phyloP scores from a whole-genome alignment of 2,113 vertebrate genomes.

The Microtus ochrogaster region DNA sequence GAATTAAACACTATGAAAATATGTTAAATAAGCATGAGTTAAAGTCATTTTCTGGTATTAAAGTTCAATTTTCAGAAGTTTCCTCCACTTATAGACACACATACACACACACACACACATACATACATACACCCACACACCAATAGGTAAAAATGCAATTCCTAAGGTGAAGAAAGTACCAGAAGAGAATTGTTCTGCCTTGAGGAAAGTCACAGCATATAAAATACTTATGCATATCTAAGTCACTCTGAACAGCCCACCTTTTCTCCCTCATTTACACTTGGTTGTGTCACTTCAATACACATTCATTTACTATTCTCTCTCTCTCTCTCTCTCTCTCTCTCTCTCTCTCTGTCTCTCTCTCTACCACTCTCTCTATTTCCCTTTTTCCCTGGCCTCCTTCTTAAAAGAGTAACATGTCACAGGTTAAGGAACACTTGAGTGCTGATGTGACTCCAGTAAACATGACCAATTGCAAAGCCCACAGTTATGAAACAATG shows the following conservation, averaged over 20 bases:
- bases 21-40: conserved; percentile 41
- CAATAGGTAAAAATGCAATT: neutral
- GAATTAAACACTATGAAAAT: conserved; percentile 17
- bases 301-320: neutral
- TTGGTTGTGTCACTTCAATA: neutral
- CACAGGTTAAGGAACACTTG: neutral
- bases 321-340: neutral
- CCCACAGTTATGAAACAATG: neutral
- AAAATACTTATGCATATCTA: neutral
- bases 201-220: neutral
- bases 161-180: neutral
- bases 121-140: neutral
- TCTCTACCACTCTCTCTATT: neutral
- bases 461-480: neutral
- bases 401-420: neutral
- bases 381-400: neutral
- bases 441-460: neutral
- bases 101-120: accelerated
- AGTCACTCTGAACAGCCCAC: neutral
- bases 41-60: conserved; percentile 47
- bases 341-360: neutral
- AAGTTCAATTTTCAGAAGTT: conserved; percentile 32
- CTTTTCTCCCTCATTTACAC: neutral
- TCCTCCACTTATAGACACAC: neutral
- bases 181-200: neutral